These are phyloP conservation scores for Arnoldichthys spilopterus DNA, from an alignment of 2,797 vertebrate genomes.

Conservation along the genomic window DNA sequence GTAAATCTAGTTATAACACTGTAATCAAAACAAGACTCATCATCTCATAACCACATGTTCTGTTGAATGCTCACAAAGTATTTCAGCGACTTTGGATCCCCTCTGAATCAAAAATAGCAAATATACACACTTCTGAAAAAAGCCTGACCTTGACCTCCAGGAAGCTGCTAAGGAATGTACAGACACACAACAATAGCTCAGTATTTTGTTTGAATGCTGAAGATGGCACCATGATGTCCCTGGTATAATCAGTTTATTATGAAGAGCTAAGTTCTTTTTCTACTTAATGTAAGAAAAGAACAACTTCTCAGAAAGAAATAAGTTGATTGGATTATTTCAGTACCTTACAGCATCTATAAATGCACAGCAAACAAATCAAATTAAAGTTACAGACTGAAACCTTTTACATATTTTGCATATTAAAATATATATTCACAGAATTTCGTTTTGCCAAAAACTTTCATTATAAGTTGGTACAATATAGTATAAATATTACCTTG, in stretches of 20 bases:
- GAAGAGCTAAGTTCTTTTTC: not conserved
- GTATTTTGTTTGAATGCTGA: not conserved
- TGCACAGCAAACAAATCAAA: not conserved
- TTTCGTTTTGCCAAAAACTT: not conserved
- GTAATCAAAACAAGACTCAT: conserved; percentile 60
- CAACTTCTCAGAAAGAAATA: not conserved
- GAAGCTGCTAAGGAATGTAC: conserved; percentile 43
- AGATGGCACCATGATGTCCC: not conserved
- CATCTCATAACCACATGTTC: conserved; percentile 43
- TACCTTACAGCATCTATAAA: not conserved
- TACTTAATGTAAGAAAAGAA: not conserved
- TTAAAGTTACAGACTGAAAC: not conserved
- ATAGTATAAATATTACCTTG: not conserved
- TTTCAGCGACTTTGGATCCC: conserved; percentile 59
- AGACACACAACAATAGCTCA: conserved; percentile 13
- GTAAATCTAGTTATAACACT: conserved; percentile 52
- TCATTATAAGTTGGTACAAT: not conserved
- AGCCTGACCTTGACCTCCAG: conserved; percentile 37
- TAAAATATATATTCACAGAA: not conserved
- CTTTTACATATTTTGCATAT: not conserved
- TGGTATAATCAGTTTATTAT: not conserved
- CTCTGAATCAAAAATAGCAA: conserved; percentile 56
- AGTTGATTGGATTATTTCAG: not conserved
- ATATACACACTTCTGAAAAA: conserved; percentile 43
- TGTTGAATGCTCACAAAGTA: conserved; percentile 55